These are phyloP conservation scores for Eretmochelys imbricata DNA, from an alignment of 2,113 vertebrate genomes.

Conservation along the genomic window DNA sequence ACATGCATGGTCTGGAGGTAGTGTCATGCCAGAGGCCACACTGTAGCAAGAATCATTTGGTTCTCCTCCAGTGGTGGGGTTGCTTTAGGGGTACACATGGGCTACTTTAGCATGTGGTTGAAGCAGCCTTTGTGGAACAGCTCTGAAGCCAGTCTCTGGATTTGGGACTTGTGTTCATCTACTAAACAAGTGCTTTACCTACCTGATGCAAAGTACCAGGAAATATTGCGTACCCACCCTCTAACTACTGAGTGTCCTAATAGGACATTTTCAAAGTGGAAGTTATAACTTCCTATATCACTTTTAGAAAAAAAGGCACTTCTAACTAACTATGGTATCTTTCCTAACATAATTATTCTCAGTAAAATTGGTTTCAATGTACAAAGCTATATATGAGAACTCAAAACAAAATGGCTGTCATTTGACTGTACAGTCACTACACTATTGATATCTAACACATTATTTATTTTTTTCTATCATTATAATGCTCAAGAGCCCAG, in stretches of 20 bases:
- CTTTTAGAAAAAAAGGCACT: neutral
- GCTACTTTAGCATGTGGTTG: no score
- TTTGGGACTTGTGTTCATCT: no score
- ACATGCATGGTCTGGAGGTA: no score
- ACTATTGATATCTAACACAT: neutral
- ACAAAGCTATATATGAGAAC: neutral
- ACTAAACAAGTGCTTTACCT: no score
- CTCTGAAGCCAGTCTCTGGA: no score
- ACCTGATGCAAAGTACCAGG: neutral
- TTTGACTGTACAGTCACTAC: accelerated
- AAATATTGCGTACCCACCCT: neutral
- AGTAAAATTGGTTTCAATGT: neutral
- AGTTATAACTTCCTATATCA: neutral
- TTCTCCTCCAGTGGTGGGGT: no score
- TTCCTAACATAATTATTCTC: neutral
- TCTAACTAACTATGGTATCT: neutral
- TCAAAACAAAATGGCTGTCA: accelerated
- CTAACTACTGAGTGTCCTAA: neutral
- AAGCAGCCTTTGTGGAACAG: no score
- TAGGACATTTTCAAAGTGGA: neutral
- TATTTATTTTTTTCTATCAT: neutral
- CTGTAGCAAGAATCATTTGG: no score
- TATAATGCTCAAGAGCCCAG: neutral
- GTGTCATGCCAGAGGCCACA: no score
- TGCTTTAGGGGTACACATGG: no score